A percentile compares a stretch with the other conserved stretches of the same genome.
Evolutionary conservation across 1,140 invertebrate species (phyloP).

Genomic region (Drosophila grimshawi): DNA sequence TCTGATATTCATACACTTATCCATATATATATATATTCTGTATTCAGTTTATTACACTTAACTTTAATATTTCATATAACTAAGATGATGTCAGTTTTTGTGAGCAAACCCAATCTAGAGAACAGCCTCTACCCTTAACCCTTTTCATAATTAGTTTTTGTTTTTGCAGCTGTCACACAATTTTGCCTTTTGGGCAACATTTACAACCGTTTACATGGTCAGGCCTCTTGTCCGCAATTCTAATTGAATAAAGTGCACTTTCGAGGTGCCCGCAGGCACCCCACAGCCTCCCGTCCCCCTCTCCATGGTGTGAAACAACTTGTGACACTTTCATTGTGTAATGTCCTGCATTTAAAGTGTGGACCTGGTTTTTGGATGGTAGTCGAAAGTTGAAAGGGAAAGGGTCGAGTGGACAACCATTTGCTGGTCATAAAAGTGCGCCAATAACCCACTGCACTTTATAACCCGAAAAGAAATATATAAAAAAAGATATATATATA

Average conservation of each 20-base stretch:
- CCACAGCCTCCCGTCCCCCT: conserved; percentile 15
- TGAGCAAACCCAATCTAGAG: conserved; percentile 47
- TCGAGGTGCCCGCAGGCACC: conserved; percentile 24
- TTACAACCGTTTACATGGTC: conserved; percentile 63
- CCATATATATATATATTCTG: not conserved
- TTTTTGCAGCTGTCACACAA: conserved; percentile 64
- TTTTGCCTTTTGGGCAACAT: conserved; percentile 72
- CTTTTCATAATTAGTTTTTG: conserved; percentile 69
- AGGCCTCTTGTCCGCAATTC: conserved; percentile 50
- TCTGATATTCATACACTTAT: not conserved
- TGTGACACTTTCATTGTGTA: conserved; percentile 78
- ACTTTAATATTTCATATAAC: conserved; percentile 10
- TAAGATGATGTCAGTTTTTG: conserved; percentile 56
- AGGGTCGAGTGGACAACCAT: conserved; percentile 46
- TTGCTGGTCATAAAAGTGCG: conserved; percentile 70
- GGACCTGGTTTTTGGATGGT: no score
- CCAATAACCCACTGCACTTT: conserved; percentile 80
- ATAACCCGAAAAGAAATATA: conserved; percentile 28
- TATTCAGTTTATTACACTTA: conserved; percentile 12
- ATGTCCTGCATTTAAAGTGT: conserved; percentile 30
- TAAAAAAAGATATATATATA: not conserved
- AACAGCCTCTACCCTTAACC: conserved; percentile 1
- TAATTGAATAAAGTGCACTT: conserved; percentile 82
- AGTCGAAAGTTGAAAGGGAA: not conserved
- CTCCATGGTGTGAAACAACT: conserved; percentile 49